Percentiles rank a stretch among this genome's conserved stretches.
These are phyloP conservation scores for Spinibarbus caldwelli DNA, from an alignment of 2,797 vertebrate species.

Conservation along the genomic window DNA sequence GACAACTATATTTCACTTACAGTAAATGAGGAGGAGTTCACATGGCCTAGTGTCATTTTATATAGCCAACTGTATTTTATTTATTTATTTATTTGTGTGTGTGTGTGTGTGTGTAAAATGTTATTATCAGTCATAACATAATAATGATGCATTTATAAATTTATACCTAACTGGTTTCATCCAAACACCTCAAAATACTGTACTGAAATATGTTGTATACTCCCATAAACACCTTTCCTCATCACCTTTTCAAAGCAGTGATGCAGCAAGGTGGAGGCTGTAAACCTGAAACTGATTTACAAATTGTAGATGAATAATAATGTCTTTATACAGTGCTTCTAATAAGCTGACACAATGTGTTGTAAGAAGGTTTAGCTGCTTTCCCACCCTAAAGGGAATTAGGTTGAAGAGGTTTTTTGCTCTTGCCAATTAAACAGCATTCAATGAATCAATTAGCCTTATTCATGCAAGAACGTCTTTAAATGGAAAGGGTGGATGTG, in stretches of 20 bases:
- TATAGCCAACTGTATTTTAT: neutral
- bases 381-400: conserved; percentile 26
- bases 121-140: neutral
- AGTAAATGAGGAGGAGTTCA: neutral
- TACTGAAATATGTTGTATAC: neutral
- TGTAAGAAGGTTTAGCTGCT: neutral
- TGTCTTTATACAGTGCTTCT: neutral
- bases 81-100: too few relatives aligned
- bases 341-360: neutral
- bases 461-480: conserved; percentile 3
- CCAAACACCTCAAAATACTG: too few relatives aligned
- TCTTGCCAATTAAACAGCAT: conserved; percentile 21
- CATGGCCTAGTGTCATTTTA: neutral
- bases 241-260: neutral
- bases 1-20: neutral
- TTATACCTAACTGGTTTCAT: too few relatives aligned
- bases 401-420: neutral
- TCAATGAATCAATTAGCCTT: conserved; percentile 17
- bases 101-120: neutral
- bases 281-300: neutral
- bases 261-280: neutral
- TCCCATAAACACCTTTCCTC: neutral
- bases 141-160: neutral
- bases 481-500: conserved; percentile 5
- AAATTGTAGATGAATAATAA: neutral